phyloP scores from a whole-genome alignment of 2,797 vertebrate species.

The Tadarida brasiliensis region DNA sequence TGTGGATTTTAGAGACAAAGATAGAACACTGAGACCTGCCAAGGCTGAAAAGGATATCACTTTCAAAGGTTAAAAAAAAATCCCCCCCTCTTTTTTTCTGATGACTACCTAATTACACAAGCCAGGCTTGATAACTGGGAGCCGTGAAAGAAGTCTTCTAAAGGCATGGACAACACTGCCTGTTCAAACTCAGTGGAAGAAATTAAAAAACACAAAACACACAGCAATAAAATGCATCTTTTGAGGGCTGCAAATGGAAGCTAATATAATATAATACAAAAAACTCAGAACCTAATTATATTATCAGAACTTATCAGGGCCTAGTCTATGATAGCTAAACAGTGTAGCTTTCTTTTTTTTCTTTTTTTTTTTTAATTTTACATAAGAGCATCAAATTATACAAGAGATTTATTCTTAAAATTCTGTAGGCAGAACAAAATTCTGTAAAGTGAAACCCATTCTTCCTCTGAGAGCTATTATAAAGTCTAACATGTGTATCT shows the following conservation, averaged over 20 bases:
- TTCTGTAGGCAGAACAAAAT: constrained; percentile 74
- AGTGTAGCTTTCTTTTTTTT: constrained; percentile 42
- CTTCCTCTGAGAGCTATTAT: constrained; percentile 71
- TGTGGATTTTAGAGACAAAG: constrained; percentile 84
- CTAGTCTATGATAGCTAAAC: constrained; percentile 57
- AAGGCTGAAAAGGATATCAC: constrained; percentile 83
- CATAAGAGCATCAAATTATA: constrained; percentile 61
- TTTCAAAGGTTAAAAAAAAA: constrained; percentile 85
- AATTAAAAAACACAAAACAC: background rate
- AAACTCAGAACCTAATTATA: constrained; percentile 42
- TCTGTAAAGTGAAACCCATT: constrained; percentile 76
- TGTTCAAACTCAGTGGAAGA: background rate
- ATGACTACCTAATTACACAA: constrained; percentile 81
- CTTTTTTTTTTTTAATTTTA: background rate
- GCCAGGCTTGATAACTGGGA: constrained; percentile 67
- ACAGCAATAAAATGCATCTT: constrained; percentile 8
- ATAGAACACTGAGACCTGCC: constrained; percentile 83
- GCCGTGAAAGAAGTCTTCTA: constrained; percentile 43
- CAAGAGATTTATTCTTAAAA: constrained; percentile 73
- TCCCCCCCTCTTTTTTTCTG: constrained; percentile 60
- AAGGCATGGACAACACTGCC: background rate
- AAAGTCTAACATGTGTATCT: constrained; percentile 71
- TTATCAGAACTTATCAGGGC: background rate
- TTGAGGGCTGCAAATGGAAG: background rate
- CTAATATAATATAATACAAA: constrained; percentile 19